phyloP scores from a whole-genome alignment of 2,888 invertebrate species.

The Tricholauxania praeusta region DNA sequence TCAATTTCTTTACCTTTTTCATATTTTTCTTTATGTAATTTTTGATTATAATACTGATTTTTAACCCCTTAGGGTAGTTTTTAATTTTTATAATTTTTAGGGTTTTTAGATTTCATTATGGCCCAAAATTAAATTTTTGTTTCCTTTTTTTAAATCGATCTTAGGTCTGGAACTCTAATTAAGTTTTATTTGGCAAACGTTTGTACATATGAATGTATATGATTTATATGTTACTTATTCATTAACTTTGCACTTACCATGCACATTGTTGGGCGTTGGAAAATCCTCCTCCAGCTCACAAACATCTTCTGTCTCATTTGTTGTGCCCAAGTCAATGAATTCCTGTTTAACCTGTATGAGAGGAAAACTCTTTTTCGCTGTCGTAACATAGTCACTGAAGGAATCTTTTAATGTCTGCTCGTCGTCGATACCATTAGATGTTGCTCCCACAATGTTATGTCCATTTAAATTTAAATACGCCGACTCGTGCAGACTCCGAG shows the following conservation, averaged over 20 bases:
- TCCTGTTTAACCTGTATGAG: slow-evolving; percentile 60
- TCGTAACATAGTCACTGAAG: neutral
- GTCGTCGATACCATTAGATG: neutral
- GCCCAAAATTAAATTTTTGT: too few species aligned
- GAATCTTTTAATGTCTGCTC: neutral
- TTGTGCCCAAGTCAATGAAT: slow-evolving; percentile 47
- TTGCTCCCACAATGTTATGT: neutral
- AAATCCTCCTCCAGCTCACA: slow-evolving; percentile 1
- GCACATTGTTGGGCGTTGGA: neutral
- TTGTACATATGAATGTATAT: too few species aligned
- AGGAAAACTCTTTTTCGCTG: slow-evolving; percentile 37
- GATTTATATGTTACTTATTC: neutral
- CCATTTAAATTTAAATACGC: slow-evolving; percentile 30
- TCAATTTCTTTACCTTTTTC: too few species aligned
- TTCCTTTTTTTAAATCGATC: too few species aligned
- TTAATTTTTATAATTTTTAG: too few species aligned
- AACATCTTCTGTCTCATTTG: neutral
- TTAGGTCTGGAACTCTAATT: too few species aligned
- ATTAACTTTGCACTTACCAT: neutral
- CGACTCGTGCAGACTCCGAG: slow-evolving; percentile 15
- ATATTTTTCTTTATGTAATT: too few species aligned
- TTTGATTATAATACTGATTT: too few species aligned
- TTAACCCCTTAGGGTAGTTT: too few species aligned
- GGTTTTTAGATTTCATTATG: too few species aligned
- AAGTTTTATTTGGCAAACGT: too few species aligned